Conservation (phyloP, 2,113 vertebrate species). For the Plotosus lineatus region DNA sequence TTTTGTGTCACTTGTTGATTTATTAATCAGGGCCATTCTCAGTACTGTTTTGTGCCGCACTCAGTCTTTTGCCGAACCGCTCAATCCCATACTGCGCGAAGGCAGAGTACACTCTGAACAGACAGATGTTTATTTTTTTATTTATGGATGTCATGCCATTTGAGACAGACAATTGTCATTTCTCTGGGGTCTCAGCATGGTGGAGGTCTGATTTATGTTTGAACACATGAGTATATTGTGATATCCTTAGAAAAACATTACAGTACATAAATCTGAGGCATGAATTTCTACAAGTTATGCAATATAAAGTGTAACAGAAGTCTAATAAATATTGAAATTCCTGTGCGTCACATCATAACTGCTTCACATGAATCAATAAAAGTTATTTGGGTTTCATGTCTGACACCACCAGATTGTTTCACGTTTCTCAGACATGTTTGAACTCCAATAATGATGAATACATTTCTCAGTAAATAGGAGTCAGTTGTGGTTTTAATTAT, state of each 20-base stretch:
- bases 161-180: too few relatives aligned
- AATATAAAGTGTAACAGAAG: background rate
- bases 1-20: background rate
- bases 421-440: constrained; percentile 37
- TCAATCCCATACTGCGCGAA: too few relatives aligned
- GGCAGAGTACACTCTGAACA: too few relatives aligned
- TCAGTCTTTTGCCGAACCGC: too few relatives aligned
- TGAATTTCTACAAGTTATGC: background rate
- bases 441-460: constrained; percentile 42
- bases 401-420: constrained; percentile 34
- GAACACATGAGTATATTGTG: too few relatives aligned
- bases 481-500: constrained; percentile 26
- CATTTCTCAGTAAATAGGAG: background rate
- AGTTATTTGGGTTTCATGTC: constrained; percentile 37
- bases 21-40: background rate
- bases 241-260: too few relatives aligned
- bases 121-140: too few relatives aligned
- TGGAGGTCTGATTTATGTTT: too few relatives aligned
- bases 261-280: background rate
- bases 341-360: constrained; percentile 8
- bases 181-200: too few relatives aligned
- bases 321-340: background rate
- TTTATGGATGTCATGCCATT: too few relatives aligned
- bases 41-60: background rate
- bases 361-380: constrained; percentile 42